These are phyloP conservation scores for Anarrhichthys ocellatus DNA, from an alignment of 2,113 vertebrate species.

Conservation along the genomic window DNA sequence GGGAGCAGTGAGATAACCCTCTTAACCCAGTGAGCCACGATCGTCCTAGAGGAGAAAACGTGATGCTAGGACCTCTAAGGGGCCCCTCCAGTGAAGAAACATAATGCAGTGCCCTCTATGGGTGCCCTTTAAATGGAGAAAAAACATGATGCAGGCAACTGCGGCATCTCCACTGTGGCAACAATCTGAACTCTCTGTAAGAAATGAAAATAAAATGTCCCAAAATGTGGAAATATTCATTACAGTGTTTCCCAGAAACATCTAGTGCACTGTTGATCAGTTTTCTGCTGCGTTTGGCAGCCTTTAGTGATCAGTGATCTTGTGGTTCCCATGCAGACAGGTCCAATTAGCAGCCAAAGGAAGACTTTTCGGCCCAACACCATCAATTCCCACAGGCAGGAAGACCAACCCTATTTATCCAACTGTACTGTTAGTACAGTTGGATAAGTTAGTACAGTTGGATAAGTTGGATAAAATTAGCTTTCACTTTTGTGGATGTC, in stretches of 20 bases:
- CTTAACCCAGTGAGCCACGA: too few relatives aligned
- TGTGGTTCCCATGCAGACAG: constrained; percentile 23
- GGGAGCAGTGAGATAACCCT: too few relatives aligned
- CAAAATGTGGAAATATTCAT: neutral
- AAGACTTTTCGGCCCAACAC: constrained; percentile 39
- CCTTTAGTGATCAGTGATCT: neutral
- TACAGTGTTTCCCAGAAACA: neutral
- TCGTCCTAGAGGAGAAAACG: too few relatives aligned
- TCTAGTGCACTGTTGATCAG: neutral
- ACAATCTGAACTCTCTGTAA: neutral
- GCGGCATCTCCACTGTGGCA: too few relatives aligned
- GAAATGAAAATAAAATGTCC: neutral
- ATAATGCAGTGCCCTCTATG: too few relatives aligned
- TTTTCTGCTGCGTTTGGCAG: neutral
- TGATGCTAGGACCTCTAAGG: too few relatives aligned
- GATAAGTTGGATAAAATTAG: too few relatives aligned
- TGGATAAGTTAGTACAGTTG: too few relatives aligned
- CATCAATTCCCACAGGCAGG: constrained; percentile 7
- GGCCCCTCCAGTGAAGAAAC: too few relatives aligned
- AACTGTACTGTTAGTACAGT: neutral
- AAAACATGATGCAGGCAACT: too few relatives aligned
- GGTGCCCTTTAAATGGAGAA: too few relatives aligned
- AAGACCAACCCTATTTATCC: neutral
- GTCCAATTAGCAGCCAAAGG: constrained; percentile 48
- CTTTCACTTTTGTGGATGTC: too few relatives aligned